These are phyloP conservation scores for Pachyuromys duprasi DNA, from an alignment of 2,797 vertebrate species.

Conservation along the genomic window DNA sequence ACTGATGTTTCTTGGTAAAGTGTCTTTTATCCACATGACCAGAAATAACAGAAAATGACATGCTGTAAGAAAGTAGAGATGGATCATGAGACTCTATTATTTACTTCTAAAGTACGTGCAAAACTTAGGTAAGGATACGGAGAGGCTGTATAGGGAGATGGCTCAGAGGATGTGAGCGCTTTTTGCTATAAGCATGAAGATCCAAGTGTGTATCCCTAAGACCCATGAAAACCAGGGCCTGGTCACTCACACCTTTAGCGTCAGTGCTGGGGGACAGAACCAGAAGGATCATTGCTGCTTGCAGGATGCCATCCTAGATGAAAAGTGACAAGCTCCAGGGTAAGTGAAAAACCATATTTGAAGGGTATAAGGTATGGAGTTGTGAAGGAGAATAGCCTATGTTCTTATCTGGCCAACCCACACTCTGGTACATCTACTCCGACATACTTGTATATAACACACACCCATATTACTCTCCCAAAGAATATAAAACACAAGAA, in stretches of 20 bases:
- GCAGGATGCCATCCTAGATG: not conserved
- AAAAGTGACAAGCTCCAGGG: not conserved
- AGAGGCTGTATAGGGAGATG: not conserved
- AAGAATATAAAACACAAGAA: not conserved
- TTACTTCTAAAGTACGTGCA: not conserved
- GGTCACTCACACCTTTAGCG: not conserved
- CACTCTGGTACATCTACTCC: no score
- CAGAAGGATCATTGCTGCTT: not conserved
- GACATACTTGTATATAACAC: no score
- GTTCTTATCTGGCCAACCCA: no score
- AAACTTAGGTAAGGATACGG: not conserved
- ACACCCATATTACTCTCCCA: not conserved
- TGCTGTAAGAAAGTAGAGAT: not conserved
- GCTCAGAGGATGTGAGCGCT: not conserved
- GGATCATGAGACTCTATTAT: not conserved
- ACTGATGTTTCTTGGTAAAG: not conserved
- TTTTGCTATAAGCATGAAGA: not conserved
- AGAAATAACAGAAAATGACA: slow-evolving; percentile 23
- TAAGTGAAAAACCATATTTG: not conserved
- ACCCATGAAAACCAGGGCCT: not conserved
- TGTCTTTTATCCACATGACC: not conserved
- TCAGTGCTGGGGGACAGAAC: no score
- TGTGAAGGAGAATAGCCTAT: not conserved
- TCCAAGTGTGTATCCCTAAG: not conserved
- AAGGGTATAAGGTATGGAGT: not conserved